Evolutionary conservation across 2,797 vertebrate species (phyloP).

Genomic region (Crocidura indochinensis): DNA sequence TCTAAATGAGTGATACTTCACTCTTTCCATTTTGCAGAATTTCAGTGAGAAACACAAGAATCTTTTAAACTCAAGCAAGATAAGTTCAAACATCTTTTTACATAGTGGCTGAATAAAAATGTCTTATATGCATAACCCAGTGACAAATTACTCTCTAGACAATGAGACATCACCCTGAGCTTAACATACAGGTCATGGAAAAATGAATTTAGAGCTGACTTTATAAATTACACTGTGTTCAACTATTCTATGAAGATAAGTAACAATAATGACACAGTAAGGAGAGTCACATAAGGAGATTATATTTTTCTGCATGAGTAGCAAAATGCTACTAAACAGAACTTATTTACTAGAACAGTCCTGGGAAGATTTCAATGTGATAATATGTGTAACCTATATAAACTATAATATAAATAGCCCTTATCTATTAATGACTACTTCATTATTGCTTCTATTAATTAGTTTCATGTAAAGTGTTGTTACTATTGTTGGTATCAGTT

Average conservation of each 20-base stretch:
- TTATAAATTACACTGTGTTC: not conserved
- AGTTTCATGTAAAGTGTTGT: not conserved
- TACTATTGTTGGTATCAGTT: not conserved
- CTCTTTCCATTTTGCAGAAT: slow-evolving; percentile 20
- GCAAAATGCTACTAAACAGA: not conserved
- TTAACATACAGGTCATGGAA: not conserved
- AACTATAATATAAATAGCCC: not conserved
- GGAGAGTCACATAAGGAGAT: not conserved
- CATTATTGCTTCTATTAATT: not conserved
- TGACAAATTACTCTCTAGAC: not conserved
- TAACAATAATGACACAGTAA: slow-evolving; percentile 8
- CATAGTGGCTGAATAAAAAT: not conserved
- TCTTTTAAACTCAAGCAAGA: not conserved
- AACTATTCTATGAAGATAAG: not conserved
- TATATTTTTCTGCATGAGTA: not conserved
- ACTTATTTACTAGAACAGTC: not conserved
- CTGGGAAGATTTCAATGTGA: not conserved
- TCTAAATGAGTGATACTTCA: slow-evolving; percentile 8
- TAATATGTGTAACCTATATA: slow-evolving; percentile 2
- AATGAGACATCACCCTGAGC: not conserved
- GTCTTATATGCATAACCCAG: not conserved
- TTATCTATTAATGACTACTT: no score
- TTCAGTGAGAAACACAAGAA: not conserved
- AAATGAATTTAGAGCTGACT: slow-evolving; percentile 5
- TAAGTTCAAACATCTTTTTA: not conserved